Base-by-base conservation (phyloP, 1,140 invertebrate species). In the Drosophila equinoxialis region DNA sequence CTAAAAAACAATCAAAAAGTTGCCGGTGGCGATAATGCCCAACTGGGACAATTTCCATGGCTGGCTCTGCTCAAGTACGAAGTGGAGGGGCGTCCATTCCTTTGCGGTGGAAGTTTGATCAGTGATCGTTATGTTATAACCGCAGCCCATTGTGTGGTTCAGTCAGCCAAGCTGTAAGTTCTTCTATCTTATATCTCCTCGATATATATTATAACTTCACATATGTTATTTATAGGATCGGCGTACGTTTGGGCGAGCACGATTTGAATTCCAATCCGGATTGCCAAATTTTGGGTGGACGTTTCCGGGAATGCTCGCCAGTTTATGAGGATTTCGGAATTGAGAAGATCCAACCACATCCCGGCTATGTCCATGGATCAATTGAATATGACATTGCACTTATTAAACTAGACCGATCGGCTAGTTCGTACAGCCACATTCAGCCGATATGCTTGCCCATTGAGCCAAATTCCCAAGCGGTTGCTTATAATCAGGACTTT, bases 371-470 rank as follows among this genome's bases (percentile, higher is more conserved):
- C 20, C 93, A 94, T 1, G 67, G 71, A 0, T 90, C 93, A 39
- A 94, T 95, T 59, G 87, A 90, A 10, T 93, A 95, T 80, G 96
- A 96, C 77, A 94, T 96, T 45, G 95, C 95, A 1, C 78, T 96
- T 1, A 74, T 96, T 4, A 89, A 81, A 59, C 57, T 91, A 3
- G 69, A 84, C 42, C 70, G 76, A 0, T 13, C 68, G n/a, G 84
- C 90, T 1, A 55, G 39, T 14, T 66, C 41, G 6, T 66, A 91
- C 59, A 35, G 35, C 1, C 90, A 91, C 42, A 91, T 91, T 7
- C 84, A 82, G 26, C 86, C 90, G 11, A 48, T 91, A 6, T 91
- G 90, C 23, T 68, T 91, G 68, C 90, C 90, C 8, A 90, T 91
- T 11, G 66, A 69, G 6, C 17, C 20, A 0, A 54, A 60, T 0